These are phyloP conservation scores for Drosophila chauvacae DNA, from an alignment of 1,140 invertebrate genomes.

Conservation along the genomic window DNA sequence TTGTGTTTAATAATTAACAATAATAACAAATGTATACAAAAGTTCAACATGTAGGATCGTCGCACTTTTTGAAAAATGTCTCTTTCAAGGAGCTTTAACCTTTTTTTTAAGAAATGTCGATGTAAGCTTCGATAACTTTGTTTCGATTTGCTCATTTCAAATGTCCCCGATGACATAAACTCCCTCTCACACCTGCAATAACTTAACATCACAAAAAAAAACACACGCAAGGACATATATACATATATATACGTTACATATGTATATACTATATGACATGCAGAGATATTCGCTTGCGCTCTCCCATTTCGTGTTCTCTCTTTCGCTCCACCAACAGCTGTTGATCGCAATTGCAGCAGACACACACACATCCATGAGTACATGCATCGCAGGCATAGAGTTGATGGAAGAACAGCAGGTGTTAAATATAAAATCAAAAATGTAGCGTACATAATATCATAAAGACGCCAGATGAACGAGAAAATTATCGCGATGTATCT, in stretches of 20 bases:
- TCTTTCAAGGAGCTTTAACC: neutral
- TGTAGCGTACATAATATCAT: conserved; percentile 34
- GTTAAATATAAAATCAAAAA: conserved; percentile 70
- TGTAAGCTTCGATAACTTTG: neutral
- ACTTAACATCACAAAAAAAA: conserved; percentile 23
- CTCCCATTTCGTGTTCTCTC: conserved; percentile 7
- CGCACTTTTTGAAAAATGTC: neutral
- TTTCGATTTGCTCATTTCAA: conserved; percentile 14
- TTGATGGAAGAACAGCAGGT: conserved; percentile 78
- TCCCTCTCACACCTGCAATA: conserved; percentile 28
- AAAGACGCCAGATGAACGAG: conserved; percentile 40
- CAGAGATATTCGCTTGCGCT: conserved; percentile 17
- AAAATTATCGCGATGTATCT: conserved; percentile 43
- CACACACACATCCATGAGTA: conserved; percentile 9
- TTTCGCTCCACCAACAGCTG: conserved; percentile 57
- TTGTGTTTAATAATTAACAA: neutral
- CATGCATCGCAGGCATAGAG: conserved; percentile 9
- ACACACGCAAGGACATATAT: conserved; percentile 42
- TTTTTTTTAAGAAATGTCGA: neutral
- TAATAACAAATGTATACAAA: conserved; percentile 12
- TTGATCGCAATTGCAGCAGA: conserved; percentile 67
- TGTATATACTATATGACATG: neutral
- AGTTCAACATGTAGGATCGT: conserved; percentile 9
- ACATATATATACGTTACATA: too few relatives aligned
- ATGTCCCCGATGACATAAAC: conserved; percentile 5